Evolutionary conservation across 2,797 vertebrate genomes (phyloP).

Genomic region (Cynopterus sphinx): DNA sequence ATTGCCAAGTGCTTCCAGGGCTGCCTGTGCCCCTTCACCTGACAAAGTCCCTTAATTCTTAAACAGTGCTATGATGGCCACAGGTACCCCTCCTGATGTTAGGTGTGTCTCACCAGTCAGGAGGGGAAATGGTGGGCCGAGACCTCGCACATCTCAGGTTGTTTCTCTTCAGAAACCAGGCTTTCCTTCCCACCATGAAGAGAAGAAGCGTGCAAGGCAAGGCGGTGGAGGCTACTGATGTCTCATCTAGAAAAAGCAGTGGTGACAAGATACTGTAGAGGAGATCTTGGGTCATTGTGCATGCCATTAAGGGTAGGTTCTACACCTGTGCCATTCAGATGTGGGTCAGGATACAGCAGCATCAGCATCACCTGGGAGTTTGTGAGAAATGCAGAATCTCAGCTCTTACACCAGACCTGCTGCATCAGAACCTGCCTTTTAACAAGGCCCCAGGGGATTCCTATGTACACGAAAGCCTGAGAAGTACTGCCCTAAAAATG

Average conservation of each 20-base stretch:
- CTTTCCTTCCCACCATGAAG: background rate
- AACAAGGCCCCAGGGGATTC: background rate
- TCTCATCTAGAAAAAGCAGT: background rate
- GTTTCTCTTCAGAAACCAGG: background rate
- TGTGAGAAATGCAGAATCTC: background rate
- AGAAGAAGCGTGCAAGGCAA: background rate
- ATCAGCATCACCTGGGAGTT: background rate
- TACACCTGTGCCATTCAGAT: background rate
- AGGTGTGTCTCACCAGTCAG: background rate
- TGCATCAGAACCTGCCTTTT: background rate
- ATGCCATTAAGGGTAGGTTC: background rate
- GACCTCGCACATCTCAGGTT: background rate
- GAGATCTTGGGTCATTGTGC: background rate
- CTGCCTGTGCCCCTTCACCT: background rate
- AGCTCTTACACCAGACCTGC: background rate
- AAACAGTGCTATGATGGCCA: background rate
- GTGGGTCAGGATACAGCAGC: background rate
- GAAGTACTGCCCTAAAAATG: background rate
- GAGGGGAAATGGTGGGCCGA: background rate
- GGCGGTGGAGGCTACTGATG: background rate
- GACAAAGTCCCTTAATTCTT: background rate
- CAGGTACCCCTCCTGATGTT: background rate
- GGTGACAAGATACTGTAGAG: rapidly evolving
- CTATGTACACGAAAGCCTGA: background rate
- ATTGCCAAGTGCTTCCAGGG: rapidly evolving